Base-by-base conservation (phyloP, 37 sponge, comb jelly and placozoan species). In the Axinella damicornis region DNA sequence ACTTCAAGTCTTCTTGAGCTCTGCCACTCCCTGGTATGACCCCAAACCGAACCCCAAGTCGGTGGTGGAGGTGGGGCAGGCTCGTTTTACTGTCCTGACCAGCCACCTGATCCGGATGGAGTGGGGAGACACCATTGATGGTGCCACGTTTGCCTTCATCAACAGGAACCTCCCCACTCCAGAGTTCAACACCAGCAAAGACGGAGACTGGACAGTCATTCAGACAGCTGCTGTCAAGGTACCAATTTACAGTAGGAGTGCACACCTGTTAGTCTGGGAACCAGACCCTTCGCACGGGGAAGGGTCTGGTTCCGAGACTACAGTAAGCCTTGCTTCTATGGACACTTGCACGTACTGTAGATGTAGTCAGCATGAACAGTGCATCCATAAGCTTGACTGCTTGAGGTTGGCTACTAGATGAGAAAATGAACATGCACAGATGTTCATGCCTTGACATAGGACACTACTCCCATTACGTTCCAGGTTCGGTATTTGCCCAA, bases 71-170 rank as follows among this genome's bases (percentile, higher is more conserved):
- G 77, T 60, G 22, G 85, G 85, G 31, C 77, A 77, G 25, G 90
- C 90, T 52, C 72, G 90, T 22, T 89, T 89, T 74, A 89, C 90
- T 30, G 75, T 89, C 25, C 79, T 89, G n/a, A 89, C 91, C 9
- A 53, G 38, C 46, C 76, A 62, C 53, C 69, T 90, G 33, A 56
- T 90, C 38, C 75, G 87, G 19, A 90, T 90, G 91, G 87, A 90
- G 37, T 85, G 80, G 73, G 91, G 87, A 56, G 64, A 32, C 5
- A 37, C 63, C 34, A 32, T 38, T 21, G 91, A 90, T 65, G 82
- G 37, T 14, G 80, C 91, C 22, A 90, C 91, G 18, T 90, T 90
- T 34, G 81, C 79, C 16, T 54, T 85, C 53, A 28, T 90, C 52
- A 86, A 90, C 56, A 72, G 91, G 58, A 57, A 81, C 64, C 87